Evolutionary conservation across 2,113 vertebrate species (phyloP).

Genomic region (Charina bottae): DNA sequence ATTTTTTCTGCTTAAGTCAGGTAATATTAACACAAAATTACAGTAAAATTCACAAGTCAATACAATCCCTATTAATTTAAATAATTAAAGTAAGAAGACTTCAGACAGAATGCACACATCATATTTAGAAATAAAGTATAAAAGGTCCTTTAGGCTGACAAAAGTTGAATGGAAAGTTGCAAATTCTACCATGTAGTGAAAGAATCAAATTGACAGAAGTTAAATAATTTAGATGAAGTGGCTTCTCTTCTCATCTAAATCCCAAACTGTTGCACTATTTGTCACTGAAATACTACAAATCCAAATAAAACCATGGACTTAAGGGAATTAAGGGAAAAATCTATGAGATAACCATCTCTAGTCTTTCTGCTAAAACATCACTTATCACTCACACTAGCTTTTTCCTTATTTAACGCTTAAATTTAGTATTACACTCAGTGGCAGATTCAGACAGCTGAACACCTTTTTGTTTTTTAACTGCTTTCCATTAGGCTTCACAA

Average conservation of each 20-base stretch:
- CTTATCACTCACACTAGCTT: background rate
- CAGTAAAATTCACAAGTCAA: background rate
- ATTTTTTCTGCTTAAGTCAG: background rate
- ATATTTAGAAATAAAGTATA: background rate
- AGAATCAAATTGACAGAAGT: background rate
- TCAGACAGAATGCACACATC: background rate
- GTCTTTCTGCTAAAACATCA: background rate
- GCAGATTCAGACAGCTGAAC: background rate
- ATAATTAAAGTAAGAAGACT: background rate
- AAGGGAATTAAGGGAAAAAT: background rate
- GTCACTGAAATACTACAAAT: background rate
- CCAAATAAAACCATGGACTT: background rate
- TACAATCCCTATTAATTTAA: background rate
- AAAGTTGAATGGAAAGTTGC: background rate
- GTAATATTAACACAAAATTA: background rate
- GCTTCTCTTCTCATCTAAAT: background rate
- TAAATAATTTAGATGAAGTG: background rate
- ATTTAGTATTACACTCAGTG: background rate
- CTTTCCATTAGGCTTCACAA: background rate
- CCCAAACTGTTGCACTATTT: background rate
- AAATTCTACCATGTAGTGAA: background rate
- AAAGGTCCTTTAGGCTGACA: background rate
- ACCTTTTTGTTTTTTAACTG: background rate
- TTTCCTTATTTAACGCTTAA: background rate
- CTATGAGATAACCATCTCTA: background rate